phyloP scores from a whole-genome alignment of 1,140 invertebrate species.

The Acromyrmex charruanus region DNA sequence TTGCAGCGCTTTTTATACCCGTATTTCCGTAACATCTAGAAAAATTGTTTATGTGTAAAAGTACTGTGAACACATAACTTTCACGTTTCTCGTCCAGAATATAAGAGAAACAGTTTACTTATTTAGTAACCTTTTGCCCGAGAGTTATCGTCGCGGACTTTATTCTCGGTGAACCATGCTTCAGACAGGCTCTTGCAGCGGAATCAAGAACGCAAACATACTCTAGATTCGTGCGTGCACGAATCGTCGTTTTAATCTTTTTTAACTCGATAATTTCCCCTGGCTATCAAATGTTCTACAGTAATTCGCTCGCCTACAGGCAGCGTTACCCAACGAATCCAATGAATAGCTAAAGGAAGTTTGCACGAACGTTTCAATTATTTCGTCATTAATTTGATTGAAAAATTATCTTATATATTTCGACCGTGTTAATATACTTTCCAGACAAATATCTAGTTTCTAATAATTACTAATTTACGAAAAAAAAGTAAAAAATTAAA shows the following conservation, averaged over 20 bases:
- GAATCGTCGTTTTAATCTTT: constrained; percentile 46
- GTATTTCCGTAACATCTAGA: background rate
- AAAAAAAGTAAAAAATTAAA: background rate
- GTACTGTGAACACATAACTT: background rate
- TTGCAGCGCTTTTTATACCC: background rate
- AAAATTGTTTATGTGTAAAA: constrained; percentile 3
- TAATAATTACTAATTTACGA: background rate
- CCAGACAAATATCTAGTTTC: background rate
- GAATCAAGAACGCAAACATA: constrained; percentile 45
- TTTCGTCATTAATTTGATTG: constrained; percentile 7
- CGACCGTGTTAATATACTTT: background rate
- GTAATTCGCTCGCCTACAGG: background rate
- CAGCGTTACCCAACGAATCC: background rate
- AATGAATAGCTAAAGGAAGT: constrained; percentile 22
- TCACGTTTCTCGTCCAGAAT: background rate
- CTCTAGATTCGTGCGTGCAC: constrained; percentile 21
- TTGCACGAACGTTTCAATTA: constrained; percentile 22
- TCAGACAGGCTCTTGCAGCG: background rate
- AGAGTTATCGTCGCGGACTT: constrained; percentile 44
- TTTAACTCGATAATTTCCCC: constrained; percentile 52
- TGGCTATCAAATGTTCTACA: constrained; percentile 23
- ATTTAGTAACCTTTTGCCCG: constrained; percentile 45
- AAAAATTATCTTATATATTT: constrained; percentile 9
- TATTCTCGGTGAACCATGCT: constrained; percentile 23
- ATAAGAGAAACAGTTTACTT: constrained; percentile 22